phyloP scores from a whole-genome alignment of 2,888 invertebrate genomes.

The Drosophila neonasuta region DNA sequence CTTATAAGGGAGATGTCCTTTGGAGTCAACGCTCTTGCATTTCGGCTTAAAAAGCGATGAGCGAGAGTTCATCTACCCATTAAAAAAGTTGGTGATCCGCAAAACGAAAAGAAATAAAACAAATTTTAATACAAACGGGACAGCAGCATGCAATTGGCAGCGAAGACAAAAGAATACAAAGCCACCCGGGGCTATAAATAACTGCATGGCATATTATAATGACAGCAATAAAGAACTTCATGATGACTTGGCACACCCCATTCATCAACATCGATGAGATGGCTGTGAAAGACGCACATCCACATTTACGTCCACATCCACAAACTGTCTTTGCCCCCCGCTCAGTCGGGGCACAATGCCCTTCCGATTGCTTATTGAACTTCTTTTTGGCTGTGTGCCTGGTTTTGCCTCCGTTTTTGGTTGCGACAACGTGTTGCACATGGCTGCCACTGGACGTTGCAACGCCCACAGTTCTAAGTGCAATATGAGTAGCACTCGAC shows the following conservation, averaged over 20 bases:
- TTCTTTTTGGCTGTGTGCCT: constrained; percentile 41
- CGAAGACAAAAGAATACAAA: constrained; percentile 35
- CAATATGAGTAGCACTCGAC: constrained; percentile 74
- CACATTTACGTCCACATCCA: background rate
- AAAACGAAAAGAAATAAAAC: constrained; percentile 15
- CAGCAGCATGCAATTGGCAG: constrained; percentile 42
- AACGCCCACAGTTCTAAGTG: constrained; percentile 61
- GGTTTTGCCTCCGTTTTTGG: constrained; percentile 43
- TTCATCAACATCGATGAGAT: constrained; percentile 71
- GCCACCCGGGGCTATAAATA: constrained; percentile 65
- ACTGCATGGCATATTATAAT: constrained; percentile 70
- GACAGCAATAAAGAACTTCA: constrained; percentile 76
- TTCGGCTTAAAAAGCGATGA: constrained; percentile 3
- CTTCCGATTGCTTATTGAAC: constrained; percentile 60
- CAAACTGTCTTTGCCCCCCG: background rate
- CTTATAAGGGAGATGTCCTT: background rate
- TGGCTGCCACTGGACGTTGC: constrained; percentile 51
- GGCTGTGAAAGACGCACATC: constrained; percentile 11
- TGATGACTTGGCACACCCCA: constrained; percentile 75
- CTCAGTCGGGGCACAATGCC: constrained; percentile 1
- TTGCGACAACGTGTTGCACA: constrained; percentile 79
- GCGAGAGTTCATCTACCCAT: constrained; percentile 62
- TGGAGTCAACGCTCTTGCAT: constrained; percentile 33
- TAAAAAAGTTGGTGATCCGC: constrained; percentile 30
- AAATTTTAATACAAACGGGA: constrained; percentile 43